phyloP scores from a whole-genome alignment of 1,140 invertebrate genomes.

The Ruditapes philippinarum region DNA sequence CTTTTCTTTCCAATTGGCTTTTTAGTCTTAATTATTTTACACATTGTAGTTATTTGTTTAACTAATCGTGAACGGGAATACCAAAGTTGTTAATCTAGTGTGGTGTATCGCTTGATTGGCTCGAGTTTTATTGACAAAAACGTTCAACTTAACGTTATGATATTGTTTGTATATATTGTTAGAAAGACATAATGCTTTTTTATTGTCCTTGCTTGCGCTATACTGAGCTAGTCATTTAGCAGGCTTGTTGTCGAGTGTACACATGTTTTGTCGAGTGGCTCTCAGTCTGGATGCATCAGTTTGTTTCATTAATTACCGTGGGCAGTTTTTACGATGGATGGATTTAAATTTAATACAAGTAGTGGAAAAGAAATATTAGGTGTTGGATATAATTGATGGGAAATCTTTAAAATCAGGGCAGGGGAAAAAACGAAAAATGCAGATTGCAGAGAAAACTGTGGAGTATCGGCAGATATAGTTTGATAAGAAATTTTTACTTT shows the following conservation, averaged over 20 bases:
- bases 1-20: slow-evolving; percentile 10
- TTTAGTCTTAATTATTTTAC: slow-evolving; percentile 49
- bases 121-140: slow-evolving; percentile 53
- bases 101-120: slow-evolving; percentile 38
- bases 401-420: not conserved
- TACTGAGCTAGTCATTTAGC: not conserved
- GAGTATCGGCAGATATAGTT: not conserved
- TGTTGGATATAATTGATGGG: not conserved
- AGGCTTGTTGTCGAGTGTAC: slow-evolving; percentile 17
- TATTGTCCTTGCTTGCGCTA: not conserved
- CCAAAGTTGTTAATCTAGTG: slow-evolving; percentile 59
- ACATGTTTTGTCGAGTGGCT: slow-evolving; percentile 42
- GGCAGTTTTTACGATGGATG: not conserved
- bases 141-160: slow-evolving; percentile 8
- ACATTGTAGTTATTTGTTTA: slow-evolving; percentile 49
- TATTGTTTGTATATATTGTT: slow-evolving; percentile 57
- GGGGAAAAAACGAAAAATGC: not conserved
- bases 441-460: not conserved
- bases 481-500: not conserved
- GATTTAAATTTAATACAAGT: slow-evolving; percentile 20
- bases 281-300: not conserved
- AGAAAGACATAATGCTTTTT: slow-evolving; percentile 36
- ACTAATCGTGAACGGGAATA: slow-evolving; percentile 43
- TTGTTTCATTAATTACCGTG: slow-evolving; percentile 7
- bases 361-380: not conserved